phyloP scores from a whole-genome alignment of 2,113 vertebrate genomes.

The Tetrax tetrax region DNA sequence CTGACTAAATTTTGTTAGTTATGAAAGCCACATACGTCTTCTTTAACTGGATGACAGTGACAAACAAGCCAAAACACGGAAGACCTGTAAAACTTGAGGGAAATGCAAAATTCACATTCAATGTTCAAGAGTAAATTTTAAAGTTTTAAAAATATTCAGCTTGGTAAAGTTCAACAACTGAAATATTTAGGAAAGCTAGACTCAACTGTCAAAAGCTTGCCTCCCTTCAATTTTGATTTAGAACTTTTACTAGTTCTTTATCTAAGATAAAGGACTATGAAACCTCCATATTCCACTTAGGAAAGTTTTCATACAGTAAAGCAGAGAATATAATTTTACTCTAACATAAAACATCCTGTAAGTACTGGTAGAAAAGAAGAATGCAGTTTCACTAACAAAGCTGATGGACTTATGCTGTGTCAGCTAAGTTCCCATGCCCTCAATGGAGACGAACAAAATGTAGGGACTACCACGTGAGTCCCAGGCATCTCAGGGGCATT shows the following conservation, averaged over 20 bases:
- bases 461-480: neutral
- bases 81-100: neutral
- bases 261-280: neutral
- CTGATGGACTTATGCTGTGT: accelerated
- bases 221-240: neutral
- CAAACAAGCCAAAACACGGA: neutral
- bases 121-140: neutral
- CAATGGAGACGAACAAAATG: neutral
- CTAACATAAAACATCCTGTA: neutral
- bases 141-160: neutral
- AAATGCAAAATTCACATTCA: neutral
- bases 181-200: neutral
- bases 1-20: neutral
- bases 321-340: neutral
- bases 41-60: neutral
- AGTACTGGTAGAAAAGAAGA: neutral
- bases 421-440: neutral
- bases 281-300: neutral
- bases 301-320: neutral
- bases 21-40: neutral
- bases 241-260: neutral
- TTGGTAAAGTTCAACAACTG: neutral
- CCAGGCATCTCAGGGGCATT: neutral
- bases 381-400: neutral
- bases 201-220: neutral